Base-by-base conservation (phyloP, 2,113 vertebrate genomes). In the Pseudorectes ferrugineus region DNA sequence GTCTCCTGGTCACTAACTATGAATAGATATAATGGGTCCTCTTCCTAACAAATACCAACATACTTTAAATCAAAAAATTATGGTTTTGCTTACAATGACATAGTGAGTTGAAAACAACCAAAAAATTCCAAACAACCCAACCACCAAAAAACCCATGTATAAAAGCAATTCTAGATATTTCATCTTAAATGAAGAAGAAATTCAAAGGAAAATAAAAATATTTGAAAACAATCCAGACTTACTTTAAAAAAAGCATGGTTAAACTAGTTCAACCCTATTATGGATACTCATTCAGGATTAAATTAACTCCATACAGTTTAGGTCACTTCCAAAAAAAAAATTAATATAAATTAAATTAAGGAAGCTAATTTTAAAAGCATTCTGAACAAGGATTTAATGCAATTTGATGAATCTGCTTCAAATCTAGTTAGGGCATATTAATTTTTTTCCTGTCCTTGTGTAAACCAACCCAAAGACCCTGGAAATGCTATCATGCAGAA, bases 131-230 rank as follows among this genome's bases (percentile, higher is more conserved):
- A 82, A 73, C 12, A 71, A 48, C 5, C 3, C 65, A 78, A 36
- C 17, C 5, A 17, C 5, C 20, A 36, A 5, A 18, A 55, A 15
- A 0, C 1, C 1, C 20, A 51, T 3, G 0, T 42, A 49, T 28
- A 91, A 58, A 18, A 66, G 5, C 6, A 85, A 25, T 84, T 67
- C 48, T 51, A 55, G 29, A 63, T 57, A 52, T 74, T 58, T 74
- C 18, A 54, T 21, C 28, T 74, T 49, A 92, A 74, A 78, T 13
- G 4, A 78, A 66, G 15, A 72, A 58, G 13, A 66, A 57, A 77
- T 48, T 51, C 33, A 51, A 46, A 72, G 20, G 12, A 82, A 72
- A 55, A 85, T 18, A 12, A 85, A 72, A 70, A 51, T 31, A 62
- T 8, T 26, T 51, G 12, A 74, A 85, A 89, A 46, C 9, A 63